Evolutionary conservation across 30 jellyfish, hydroid and myxozoan species (phyloP).

Genomic region (Nemopilema nomurai): DNA sequence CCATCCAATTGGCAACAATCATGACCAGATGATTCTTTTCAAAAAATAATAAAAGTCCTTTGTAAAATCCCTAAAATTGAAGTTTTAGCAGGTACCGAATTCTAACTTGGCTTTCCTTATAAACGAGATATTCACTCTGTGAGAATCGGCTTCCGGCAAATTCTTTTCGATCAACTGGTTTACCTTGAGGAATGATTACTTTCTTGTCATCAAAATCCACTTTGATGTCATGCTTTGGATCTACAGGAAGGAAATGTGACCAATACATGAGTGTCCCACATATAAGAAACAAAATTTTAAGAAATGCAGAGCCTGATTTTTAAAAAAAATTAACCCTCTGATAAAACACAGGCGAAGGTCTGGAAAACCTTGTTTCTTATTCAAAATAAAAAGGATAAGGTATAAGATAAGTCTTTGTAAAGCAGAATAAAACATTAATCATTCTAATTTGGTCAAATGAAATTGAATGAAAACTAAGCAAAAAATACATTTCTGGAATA

Average conservation of each 20-base stretch:
- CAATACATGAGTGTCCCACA: not conserved
- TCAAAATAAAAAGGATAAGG: too few species aligned
- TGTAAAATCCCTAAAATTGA: conserved; percentile 2
- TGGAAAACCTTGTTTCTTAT: too few species aligned
- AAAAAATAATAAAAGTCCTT: not conserved
- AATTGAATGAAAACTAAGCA: too few species aligned
- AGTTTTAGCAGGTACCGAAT: conserved; percentile 78
- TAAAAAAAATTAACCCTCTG: too few species aligned
- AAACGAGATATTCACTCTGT: conserved; percentile 95
- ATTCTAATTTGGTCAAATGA: too few species aligned
- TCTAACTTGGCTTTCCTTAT: conserved; percentile 94
- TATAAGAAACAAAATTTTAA: not conserved
- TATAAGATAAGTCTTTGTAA: too few species aligned
- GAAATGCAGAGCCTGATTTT: not conserved
- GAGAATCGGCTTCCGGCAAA: conserved; percentile 57
- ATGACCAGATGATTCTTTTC: not conserved
- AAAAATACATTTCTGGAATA: too few species aligned
- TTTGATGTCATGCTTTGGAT: conserved; percentile 71
- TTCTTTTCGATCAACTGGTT: conserved; percentile 55
- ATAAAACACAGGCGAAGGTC: too few species aligned
- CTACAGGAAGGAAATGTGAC: conserved; percentile 15
- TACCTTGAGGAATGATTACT: conserved; percentile 94
- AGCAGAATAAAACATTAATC: too few species aligned
- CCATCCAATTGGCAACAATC: too few species aligned
- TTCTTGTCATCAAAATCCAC: conserved; percentile 62